A percentile compares a stretch with the other conserved stretches of the same genome.
Evolutionary conservation across 2,797 vertebrate genomes (phyloP).

Genomic region (Poeciliopsis gracilis): DNA sequence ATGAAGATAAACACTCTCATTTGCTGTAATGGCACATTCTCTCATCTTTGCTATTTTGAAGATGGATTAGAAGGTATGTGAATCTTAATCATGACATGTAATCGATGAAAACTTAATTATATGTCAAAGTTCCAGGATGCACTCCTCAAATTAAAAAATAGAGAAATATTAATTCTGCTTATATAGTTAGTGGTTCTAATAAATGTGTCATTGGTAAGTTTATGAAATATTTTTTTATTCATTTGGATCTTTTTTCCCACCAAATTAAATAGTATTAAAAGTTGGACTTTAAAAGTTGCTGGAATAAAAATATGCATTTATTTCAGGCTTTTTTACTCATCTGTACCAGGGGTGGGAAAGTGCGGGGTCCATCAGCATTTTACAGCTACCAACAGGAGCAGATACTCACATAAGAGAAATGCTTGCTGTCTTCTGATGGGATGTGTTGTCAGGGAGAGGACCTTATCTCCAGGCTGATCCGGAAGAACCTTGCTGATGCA

Average conservation of each 20-base stretch:
- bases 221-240: not conserved
- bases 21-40: not conserved
- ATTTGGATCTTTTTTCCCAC: not conserved
- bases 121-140: not conserved
- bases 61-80: not conserved
- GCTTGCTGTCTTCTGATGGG: not conserved
- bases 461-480: not conserved
- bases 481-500: slow-evolving; percentile 2
- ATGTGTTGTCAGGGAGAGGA: slow-evolving; percentile 16
- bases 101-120: not conserved
- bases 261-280: not conserved
- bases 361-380: not conserved
- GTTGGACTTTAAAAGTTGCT: no score
- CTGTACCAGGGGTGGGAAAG: not conserved
- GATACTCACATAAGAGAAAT: not conserved
- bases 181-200: not conserved
- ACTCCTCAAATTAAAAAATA: not conserved
- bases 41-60: not conserved
- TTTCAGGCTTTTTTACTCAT: not conserved
- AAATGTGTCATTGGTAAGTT: not conserved
- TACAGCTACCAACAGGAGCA: not conserved
- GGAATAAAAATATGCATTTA: not conserved
- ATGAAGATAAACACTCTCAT: not conserved
- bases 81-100: not conserved
- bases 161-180: not conserved